phyloP scores from a whole-genome alignment of 2,888 invertebrate species.

The Nephrotoma guestfalica region DNA sequence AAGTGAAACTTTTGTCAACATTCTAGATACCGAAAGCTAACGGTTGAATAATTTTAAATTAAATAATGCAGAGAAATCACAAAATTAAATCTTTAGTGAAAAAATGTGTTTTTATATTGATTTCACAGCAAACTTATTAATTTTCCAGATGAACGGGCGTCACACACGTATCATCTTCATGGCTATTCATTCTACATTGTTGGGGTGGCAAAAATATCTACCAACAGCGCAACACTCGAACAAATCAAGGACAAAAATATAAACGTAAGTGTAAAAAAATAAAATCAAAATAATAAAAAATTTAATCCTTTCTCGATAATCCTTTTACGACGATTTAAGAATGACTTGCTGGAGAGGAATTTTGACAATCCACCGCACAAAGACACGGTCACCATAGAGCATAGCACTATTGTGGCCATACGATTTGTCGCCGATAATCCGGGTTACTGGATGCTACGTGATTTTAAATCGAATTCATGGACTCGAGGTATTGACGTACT shows the following conservation, averaged over 20 bases:
- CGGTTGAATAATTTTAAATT: too few species aligned
- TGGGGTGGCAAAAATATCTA: constrained; percentile 39
- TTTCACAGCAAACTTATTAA: constrained; percentile 9
- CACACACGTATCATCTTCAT: constrained; percentile 60
- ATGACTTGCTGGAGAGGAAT: constrained; percentile 38
- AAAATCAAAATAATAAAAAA: too few species aligned
- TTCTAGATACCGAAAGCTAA: too few species aligned
- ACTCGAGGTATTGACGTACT: constrained; percentile 61
- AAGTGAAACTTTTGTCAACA: too few species aligned
- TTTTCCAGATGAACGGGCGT: constrained; percentile 42
- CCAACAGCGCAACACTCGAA: background rate
- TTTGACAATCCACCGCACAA: constrained; percentile 46
- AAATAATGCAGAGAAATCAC: too few species aligned
- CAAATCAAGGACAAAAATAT: constrained; percentile 12
- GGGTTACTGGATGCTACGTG: constrained; percentile 69
- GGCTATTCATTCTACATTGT: constrained; percentile 59
- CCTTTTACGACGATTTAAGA: constrained; percentile 6
- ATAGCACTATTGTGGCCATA: constrained; percentile 50
- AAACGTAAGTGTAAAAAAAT: constrained; percentile 26
- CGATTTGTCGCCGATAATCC: constrained; percentile 64
- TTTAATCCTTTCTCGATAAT: too few species aligned
- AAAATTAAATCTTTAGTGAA: background rate
- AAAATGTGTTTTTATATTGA: too few species aligned
- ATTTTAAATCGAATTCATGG: constrained; percentile 58
- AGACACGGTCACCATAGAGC: constrained; percentile 60